phyloP scores from a whole-genome alignment of 2,888 invertebrate genomes.

The Lasioglossum villosulum region DNA sequence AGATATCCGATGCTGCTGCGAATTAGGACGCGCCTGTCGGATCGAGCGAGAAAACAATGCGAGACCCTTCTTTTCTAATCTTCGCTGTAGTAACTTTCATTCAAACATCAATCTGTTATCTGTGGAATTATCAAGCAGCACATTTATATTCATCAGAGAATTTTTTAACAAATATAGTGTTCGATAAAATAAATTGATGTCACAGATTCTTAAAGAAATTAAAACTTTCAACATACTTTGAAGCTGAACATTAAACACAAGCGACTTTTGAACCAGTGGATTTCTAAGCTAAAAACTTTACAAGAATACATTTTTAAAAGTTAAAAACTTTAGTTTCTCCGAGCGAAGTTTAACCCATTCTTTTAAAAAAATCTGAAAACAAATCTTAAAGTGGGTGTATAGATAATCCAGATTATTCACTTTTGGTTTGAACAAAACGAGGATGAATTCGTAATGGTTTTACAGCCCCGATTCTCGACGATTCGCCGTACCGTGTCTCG shows the following conservation, averaged over 20 bases:
- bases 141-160: too few species aligned
- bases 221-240: too few species aligned
- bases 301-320: too few species aligned
- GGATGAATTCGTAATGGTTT: not conserved
- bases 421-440: not conserved
- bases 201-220: too few species aligned
- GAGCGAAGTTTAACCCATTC: not conserved
- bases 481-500: not conserved
- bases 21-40: conserved; percentile 6
- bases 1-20: not conserved
- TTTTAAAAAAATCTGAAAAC: not conserved
- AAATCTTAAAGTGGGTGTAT: not conserved
- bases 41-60: not conserved
- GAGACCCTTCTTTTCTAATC: not conserved
- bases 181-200: too few species aligned
- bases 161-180: too few species aligned
- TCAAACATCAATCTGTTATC: too few species aligned
- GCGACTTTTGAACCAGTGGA: too few species aligned
- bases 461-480: not conserved
- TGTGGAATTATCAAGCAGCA: too few species aligned
- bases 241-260: too few species aligned
- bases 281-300: too few species aligned
- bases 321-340: not conserved
- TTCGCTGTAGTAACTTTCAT: not conserved
- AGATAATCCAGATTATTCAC: not conserved